Conservation (phyloP, 2,888 invertebrate genomes). For the Melinopterus prodromus region DNA sequence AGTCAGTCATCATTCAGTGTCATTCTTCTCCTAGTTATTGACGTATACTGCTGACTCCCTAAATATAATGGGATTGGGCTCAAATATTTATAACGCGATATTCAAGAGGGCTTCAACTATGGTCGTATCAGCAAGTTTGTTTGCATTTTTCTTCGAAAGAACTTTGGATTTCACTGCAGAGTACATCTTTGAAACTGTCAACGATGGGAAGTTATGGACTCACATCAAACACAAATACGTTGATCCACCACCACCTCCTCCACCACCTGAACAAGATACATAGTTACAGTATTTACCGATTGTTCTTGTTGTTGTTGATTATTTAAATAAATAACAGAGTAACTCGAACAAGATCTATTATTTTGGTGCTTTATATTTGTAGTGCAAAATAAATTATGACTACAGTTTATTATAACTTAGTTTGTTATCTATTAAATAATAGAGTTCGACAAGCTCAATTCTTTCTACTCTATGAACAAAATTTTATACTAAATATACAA, state of each 20-base stretch:
- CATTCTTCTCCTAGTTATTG: too few relatives aligned
- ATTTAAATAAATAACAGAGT: background rate
- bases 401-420: too few relatives aligned
- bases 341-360: too few relatives aligned
- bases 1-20: too few relatives aligned
- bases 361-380: too few relatives aligned
- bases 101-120: slow-evolving; percentile 87
- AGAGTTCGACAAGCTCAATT: too few relatives aligned
- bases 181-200: slow-evolving; percentile 71
- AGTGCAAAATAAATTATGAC: too few relatives aligned
- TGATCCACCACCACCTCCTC: background rate
- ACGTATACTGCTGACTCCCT: too few relatives aligned
- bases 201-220: slow-evolving; percentile 78
- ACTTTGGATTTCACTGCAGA: slow-evolving; percentile 73
- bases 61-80: background rate
- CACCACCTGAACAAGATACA: background rate
- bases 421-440: too few relatives aligned
- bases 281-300: too few relatives aligned
- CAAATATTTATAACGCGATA: slow-evolving; percentile 69
- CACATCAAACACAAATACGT: slow-evolving; percentile 77
- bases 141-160: slow-evolving; percentile 83
- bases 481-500: too few relatives aligned
- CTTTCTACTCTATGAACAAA: too few relatives aligned
- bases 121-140: slow-evolving; percentile 69
- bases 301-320: background rate